Base-by-base conservation (phyloP, 2,797 vertebrate species). In the Onychomys torridus region DNA sequence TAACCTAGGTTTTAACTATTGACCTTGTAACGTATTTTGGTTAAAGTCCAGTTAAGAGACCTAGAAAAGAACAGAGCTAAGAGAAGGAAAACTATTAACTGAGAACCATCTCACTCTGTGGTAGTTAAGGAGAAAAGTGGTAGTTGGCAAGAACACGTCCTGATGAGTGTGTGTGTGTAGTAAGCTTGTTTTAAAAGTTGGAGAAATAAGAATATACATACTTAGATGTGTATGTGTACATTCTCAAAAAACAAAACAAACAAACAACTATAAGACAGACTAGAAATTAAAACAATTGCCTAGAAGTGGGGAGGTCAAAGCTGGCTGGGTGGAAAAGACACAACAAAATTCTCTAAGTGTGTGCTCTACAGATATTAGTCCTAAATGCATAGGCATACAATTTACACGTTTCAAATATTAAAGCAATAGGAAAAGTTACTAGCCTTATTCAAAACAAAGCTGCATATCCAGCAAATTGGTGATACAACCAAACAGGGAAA, bases 161-260 rank as follows among this genome's bases (percentile, higher is more conserved):
- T 40, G 40, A 75, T 57, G 4, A 55, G n/a, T 12, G 69, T 40
- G 69, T 73, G n/a, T 12, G 69, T 73, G 71, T 73, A 12, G 11
- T 27, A 43, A 43, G 37, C 37, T 59, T 83, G n/a, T 46, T 85
- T 69, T 86, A 84, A 93, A 90, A 88, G 86, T 71, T 25, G 32
- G 8, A 83, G 55, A 91, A 92, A 93, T 5, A 86, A 92, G 46
- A 90, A 40, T 29, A 71, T 9, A 46, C 5, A 90, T 5, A 88
- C 1, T 4, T 69, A 21, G 23, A 78, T 46, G 1, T 13, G 19
- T 49, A 49, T 25, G 29, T 11, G 14, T 89, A n/a, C n/a, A 71
- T 94, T 73, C 83, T 9, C 77, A 86, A 46, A 95, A 90, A 86
- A 4, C 89, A 86, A 55, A 94, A 82, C 10, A 73, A 96, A 89